Evolutionary conservation across 2,888 invertebrate genomes (phyloP).

Genomic region (Heliconius ethilla): DNA sequence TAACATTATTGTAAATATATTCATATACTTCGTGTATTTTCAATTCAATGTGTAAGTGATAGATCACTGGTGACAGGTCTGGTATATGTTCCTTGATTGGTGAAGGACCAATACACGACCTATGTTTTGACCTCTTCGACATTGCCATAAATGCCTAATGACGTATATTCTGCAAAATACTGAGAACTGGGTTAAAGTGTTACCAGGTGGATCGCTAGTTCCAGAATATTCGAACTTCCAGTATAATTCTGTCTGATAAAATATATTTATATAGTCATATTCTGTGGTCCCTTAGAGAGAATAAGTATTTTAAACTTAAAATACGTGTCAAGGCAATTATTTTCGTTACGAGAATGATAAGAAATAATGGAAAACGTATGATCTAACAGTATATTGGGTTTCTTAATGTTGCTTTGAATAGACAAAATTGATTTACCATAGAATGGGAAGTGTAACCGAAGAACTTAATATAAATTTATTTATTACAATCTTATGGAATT

Average conservation of each 20-base stretch:
- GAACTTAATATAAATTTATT: neutral
- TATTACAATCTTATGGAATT: neutral
- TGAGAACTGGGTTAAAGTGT: conserved; percentile 31
- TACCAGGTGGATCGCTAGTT: conserved; percentile 20
- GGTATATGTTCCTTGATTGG: no score
- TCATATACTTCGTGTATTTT: neutral
- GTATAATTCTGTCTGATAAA: neutral
- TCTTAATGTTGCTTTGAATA: neutral
- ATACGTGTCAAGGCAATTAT: neutral
- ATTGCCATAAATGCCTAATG: conserved; percentile 30
- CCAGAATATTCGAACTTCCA: conserved; percentile 14
- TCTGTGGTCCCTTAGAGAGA: neutral
- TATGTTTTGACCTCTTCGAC: conserved; percentile 37
- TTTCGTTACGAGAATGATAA: neutral
- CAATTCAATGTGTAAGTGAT: no score
- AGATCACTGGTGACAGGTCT: no score
- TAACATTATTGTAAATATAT: neutral
- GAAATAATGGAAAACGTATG: no score
- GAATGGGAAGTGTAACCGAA: neutral
- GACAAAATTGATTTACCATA: neutral
- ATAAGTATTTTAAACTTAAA: neutral
- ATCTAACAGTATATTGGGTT: neutral
- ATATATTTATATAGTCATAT: neutral
- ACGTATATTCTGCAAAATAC: conserved; percentile 27
- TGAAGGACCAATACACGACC: neutral